Evolutionary conservation across 2,113 vertebrate species (phyloP).

Genomic region (Piprites chloris): DNA sequence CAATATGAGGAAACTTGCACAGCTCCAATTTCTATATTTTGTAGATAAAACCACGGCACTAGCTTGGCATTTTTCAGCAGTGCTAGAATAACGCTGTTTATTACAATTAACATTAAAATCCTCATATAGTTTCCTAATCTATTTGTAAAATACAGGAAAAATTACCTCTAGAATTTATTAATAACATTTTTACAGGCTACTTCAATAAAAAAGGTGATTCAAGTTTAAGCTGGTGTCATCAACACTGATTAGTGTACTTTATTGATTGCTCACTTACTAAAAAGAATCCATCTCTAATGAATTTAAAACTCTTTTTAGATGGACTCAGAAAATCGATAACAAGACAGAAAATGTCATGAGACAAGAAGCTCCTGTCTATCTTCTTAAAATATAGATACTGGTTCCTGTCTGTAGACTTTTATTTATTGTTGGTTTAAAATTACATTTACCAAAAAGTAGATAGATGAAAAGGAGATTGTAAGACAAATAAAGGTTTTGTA

Average conservation of each 20-base stretch:
- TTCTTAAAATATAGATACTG: background rate
- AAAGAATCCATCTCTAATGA: background rate
- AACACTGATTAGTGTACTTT: background rate
- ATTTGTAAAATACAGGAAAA: background rate
- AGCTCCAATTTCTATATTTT: background rate
- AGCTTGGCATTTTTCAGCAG: background rate
- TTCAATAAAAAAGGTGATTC: background rate
- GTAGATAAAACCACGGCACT: background rate
- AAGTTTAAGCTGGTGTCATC: background rate
- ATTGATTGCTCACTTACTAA: background rate
- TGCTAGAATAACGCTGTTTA: background rate
- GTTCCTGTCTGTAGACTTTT: background rate
- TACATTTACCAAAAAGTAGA: background rate
- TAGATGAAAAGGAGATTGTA: background rate
- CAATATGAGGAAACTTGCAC: background rate
- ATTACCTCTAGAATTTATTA: background rate
- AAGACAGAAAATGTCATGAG: background rate
- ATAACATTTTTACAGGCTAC: background rate
- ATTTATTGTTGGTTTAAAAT: background rate
- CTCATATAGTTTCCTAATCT: background rate
- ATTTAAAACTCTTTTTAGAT: background rate
- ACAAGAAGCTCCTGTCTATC: background rate
- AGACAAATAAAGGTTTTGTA: background rate
- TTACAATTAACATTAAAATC: background rate
- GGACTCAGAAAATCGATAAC: background rate